Conservation (phyloP, 2,113 vertebrate genomes). For the Perca schrenkii region DNA sequence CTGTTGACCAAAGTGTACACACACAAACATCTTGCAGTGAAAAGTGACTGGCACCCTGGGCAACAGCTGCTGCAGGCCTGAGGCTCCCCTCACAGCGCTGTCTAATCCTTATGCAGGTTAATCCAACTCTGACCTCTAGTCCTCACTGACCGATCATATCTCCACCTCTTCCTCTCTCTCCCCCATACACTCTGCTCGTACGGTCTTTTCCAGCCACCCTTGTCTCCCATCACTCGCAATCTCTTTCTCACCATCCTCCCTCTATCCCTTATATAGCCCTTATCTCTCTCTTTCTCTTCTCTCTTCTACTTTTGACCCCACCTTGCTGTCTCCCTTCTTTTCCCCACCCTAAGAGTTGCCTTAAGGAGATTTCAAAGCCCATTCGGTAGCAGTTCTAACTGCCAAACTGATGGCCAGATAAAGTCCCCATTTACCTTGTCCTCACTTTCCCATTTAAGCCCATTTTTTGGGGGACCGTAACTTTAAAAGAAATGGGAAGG, state of each 20-base stretch:
- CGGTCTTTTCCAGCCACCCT: slow-evolving; percentile 56
- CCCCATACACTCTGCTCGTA: slow-evolving; percentile 47
- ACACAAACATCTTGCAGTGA: slow-evolving; percentile 40
- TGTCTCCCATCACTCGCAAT: slow-evolving; percentile 65
- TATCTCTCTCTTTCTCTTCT: slow-evolving; percentile 54
- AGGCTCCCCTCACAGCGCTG: slow-evolving; percentile 72
- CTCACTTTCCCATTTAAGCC: slow-evolving; percentile 82
- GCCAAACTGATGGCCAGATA: slow-evolving; percentile 84
- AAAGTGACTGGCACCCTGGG: slow-evolving; percentile 67
- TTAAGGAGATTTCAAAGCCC: slow-evolving; percentile 86
- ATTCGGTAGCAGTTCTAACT: slow-evolving; percentile 80
- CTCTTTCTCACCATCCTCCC: slow-evolving; percentile 51
- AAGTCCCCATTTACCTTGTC: slow-evolving; percentile 83
- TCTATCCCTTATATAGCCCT: slow-evolving; percentile 49
- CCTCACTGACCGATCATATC: slow-evolving; percentile 84
- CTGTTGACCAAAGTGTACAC: slow-evolving; percentile 22
- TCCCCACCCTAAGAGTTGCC: slow-evolving; percentile 75
- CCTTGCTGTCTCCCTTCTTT: slow-evolving; percentile 57
- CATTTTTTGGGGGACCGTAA: slow-evolving; percentile 75
- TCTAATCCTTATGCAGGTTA: slow-evolving; percentile 87
- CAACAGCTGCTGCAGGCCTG: slow-evolving; percentile 66
- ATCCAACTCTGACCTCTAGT: slow-evolving; percentile 85
- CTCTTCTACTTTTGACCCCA: slow-evolving; percentile 66
- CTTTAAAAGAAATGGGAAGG: slow-evolving; percentile 76
- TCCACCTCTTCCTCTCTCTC: slow-evolving; percentile 53